Evolutionary conservation across 2,113 vertebrate species (phyloP).

Genomic region (Pomatorhinus ruficollis): DNA sequence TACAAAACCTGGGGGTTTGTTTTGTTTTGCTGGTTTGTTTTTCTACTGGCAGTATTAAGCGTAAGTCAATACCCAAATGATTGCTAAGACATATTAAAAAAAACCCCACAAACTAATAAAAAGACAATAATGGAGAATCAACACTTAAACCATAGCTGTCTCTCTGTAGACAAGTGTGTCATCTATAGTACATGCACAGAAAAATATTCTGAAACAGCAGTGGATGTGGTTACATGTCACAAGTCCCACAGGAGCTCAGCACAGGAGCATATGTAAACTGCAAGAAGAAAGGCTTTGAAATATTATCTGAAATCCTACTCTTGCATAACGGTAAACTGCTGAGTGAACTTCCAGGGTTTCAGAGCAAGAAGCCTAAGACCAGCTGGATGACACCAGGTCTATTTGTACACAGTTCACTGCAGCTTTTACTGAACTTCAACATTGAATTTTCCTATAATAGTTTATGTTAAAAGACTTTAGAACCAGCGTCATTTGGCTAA

Average conservation of each 20-base stretch:
- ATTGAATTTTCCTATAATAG: neutral
- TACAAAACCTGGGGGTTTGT: rapidly evolving
- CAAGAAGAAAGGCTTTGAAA: neutral
- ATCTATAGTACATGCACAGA: rapidly evolving
- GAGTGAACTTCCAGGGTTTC: neutral
- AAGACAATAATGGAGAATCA: neutral
- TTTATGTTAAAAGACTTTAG: neutral
- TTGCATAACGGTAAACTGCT: neutral
- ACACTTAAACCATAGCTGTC: neutral
- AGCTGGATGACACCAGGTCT: neutral
- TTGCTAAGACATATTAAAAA: neutral
- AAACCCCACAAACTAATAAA: neutral
- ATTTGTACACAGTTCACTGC: neutral
- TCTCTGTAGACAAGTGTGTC: neutral
- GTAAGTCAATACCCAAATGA: neutral
- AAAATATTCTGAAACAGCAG: neutral
- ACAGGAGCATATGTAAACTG: neutral
- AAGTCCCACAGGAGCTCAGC: neutral
- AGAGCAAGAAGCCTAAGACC: neutral
- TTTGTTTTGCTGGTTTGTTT: neutral
- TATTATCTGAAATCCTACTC: neutral
- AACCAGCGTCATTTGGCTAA: neutral
- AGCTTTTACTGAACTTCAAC: neutral
- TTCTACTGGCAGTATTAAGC: neutral
- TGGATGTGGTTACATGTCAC: neutral